phyloP scores from a whole-genome alignment of 2,888 invertebrate species.

The Octonoba sinensis region DNA sequence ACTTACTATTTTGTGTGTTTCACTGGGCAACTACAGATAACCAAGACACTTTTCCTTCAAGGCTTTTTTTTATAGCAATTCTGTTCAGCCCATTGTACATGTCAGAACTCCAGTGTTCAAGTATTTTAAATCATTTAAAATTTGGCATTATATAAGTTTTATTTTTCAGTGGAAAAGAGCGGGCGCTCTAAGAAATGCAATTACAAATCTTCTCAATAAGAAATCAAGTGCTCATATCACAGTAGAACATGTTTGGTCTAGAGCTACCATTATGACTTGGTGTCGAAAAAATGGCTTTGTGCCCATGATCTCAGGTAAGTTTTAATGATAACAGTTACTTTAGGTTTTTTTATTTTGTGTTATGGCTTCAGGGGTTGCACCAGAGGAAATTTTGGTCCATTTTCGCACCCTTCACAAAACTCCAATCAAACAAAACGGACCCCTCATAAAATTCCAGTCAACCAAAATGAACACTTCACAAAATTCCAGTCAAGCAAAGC shows the following conservation, averaged over 20 bases:
- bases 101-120: background rate
- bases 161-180: constrained; percentile 58
- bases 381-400: no score
- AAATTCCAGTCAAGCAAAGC: no score
- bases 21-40: no score
- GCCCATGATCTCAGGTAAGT: constrained; percentile 44
- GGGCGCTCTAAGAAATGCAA: constrained; percentile 30
- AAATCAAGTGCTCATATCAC: constrained; percentile 2
- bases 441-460: no score
- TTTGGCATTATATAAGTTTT: background rate
- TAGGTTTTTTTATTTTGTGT: background rate
- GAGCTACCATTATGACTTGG: constrained; percentile 48
- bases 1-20: no score
- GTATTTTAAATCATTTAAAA: background rate
- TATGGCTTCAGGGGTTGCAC: no score
- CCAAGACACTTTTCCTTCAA: no score
- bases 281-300: constrained; percentile 61
- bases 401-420: no score
- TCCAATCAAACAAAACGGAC: no score
- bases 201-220: constrained; percentile 35
- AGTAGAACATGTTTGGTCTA: constrained; percentile 45
- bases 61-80: no score
- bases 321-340: background rate
- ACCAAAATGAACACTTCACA: no score
- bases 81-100: no score